These are phyloP conservation scores for Sinopyrophorus schimmeli DNA, from an alignment of 2,888 invertebrate genomes.

Conservation along the genomic window DNA sequence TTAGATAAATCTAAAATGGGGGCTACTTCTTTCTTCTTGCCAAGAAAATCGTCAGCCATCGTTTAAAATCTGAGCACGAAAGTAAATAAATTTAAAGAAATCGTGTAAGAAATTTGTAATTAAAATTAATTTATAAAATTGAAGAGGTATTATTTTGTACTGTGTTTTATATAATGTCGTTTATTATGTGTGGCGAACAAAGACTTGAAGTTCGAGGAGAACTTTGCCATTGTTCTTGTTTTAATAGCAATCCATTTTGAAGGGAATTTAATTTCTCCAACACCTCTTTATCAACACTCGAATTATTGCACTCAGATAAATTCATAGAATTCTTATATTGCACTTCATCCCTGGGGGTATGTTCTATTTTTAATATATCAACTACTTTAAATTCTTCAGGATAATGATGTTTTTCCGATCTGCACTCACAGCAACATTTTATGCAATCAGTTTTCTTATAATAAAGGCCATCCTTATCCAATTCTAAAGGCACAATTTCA, in stretches of 20 bases:
- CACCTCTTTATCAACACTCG: conserved; percentile 38
- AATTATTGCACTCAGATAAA: conserved; percentile 35
- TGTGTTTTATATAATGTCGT: conserved; percentile 2
- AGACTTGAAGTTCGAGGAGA: conserved; percentile 43
- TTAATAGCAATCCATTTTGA: conserved; percentile 57
- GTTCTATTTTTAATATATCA: conserved; percentile 41
- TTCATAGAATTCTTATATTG: conserved; percentile 21
- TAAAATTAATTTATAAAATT: conserved; percentile 3
- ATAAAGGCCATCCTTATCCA: conserved; percentile 56
- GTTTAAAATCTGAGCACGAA: conserved; percentile 30
- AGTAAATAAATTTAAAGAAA: too few relatives aligned
- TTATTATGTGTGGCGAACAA: conserved; percentile 32
- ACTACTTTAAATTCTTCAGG: conserved; percentile 36
- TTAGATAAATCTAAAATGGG: conserved; percentile 84
- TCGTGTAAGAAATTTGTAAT: conserved; percentile 6
- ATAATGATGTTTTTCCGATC: conserved; percentile 33
- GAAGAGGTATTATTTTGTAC: conserved; percentile 4
- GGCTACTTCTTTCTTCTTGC: conserved; percentile 82
- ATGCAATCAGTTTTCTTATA: conserved; percentile 40
- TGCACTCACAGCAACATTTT: conserved; percentile 51
- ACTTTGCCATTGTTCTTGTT: conserved; percentile 60
- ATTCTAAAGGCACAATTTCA: conserved; percentile 59
- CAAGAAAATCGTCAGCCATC: conserved; percentile 78
- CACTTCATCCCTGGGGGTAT: conserved; percentile 37
- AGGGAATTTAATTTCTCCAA: conserved; percentile 52